phyloP scores from a whole-genome alignment of 2,113 vertebrate species.

The Malurus cyaneus region DNA sequence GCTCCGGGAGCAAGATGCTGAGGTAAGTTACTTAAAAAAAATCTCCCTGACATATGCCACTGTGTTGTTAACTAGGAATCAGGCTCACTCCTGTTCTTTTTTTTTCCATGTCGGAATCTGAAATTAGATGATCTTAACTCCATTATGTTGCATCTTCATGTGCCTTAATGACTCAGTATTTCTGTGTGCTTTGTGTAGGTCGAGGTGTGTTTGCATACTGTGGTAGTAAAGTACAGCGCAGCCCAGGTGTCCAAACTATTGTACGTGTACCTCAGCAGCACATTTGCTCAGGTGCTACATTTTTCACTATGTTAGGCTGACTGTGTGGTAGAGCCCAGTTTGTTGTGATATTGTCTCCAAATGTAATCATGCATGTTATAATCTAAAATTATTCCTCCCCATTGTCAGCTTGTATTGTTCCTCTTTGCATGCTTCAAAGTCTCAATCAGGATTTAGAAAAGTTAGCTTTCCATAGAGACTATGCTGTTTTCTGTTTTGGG shows the following conservation, averaged over 20 bases:
- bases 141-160: background rate
- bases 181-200: background rate
- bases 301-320: background rate
- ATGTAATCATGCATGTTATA: background rate
- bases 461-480: background rate
- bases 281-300: background rate
- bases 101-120: background rate
- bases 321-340: background rate
- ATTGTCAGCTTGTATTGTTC: background rate
- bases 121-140: background rate
- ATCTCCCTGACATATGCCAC: rapidly evolving
- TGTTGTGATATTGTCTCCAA: background rate
- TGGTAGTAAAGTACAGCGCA: background rate
- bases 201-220: background rate
- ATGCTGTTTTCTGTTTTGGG: background rate
- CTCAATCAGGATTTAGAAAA: conserved; percentile 4
- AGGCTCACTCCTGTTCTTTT: background rate
- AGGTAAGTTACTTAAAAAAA: conserved; percentile 76
- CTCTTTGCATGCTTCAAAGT: background rate
- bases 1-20: conserved; percentile 85
- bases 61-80: background rate
- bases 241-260: background rate
- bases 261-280: background rate
- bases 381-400: background rate
- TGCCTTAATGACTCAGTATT: background rate